These are phyloP conservation scores for Phrixothrix hirtus DNA, from an alignment of 2,888 invertebrate genomes.

Conservation along the genomic window DNA sequence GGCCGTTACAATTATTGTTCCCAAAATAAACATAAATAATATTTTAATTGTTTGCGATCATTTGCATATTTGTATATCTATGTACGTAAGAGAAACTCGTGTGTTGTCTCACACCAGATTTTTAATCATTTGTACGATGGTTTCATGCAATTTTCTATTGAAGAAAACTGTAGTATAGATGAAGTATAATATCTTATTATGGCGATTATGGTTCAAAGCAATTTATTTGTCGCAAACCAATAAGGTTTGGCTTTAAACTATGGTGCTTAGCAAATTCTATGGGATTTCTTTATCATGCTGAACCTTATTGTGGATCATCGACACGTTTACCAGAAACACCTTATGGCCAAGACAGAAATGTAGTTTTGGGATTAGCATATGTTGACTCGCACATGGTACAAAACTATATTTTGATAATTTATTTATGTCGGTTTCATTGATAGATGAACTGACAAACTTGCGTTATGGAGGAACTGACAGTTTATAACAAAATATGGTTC, in stretches of 20 bases:
- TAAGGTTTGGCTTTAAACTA: background rate
- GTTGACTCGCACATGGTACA: background rate
- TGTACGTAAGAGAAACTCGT: too few relatives aligned
- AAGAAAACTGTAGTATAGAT: too few relatives aligned
- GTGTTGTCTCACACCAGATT: too few relatives aligned
- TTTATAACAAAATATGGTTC: background rate
- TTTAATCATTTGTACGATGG: too few relatives aligned
- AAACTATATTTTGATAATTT: conserved; percentile 1
- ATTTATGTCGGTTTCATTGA: background rate
- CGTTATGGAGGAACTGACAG: background rate
- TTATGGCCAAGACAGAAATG: background rate
- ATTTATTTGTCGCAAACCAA: background rate
- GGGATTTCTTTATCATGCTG: background rate
- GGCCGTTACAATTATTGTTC: too few relatives aligned
- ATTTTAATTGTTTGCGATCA: too few relatives aligned
- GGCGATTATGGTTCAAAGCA: too few relatives aligned
- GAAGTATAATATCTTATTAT: too few relatives aligned
- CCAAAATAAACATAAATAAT: too few relatives aligned
- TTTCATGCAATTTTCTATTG: too few relatives aligned
- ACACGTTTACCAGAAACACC: background rate
- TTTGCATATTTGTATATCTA: too few relatives aligned
- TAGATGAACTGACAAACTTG: background rate
- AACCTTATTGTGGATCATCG: conserved; percentile 1
- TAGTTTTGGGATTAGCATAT: background rate
- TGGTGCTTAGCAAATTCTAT: background rate